Evolutionary conservation across 2,888 invertebrate genomes (phyloP).

Genomic region (Polia nebulosa): DNA sequence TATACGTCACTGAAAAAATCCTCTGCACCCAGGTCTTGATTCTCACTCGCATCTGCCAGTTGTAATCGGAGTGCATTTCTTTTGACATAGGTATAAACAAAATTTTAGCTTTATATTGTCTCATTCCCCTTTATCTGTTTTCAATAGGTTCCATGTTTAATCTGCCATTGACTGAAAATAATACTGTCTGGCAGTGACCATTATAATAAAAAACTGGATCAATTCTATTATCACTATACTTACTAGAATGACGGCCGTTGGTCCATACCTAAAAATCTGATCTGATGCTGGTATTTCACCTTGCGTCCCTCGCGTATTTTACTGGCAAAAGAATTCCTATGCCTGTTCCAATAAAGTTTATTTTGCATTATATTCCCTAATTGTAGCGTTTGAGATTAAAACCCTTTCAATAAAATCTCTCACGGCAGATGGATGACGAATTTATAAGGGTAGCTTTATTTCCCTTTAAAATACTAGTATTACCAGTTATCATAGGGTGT

Average conservation of each 20-base stretch:
- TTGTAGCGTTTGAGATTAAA: neutral
- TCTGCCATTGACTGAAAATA: constrained; percentile 3
- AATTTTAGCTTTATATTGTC: neutral
- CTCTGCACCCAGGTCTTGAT: too few species aligned
- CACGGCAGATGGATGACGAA: neutral
- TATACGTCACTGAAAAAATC: too few species aligned
- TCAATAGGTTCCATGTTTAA: neutral
- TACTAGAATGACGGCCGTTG: neutral
- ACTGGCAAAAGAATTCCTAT: neutral
- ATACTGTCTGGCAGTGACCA: neutral
- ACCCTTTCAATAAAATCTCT: neutral
- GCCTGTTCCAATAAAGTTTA: neutral
- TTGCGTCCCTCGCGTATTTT: too few species aligned
- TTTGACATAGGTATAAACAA: too few species aligned
- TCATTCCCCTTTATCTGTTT: neutral
- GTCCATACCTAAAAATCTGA: neutral
- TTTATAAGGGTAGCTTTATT: constrained; percentile 8
- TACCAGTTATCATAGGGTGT: neutral
- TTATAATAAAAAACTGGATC: constrained; percentile 1
- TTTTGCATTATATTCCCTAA: neutral
- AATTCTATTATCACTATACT: neutral
- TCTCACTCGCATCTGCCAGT: too few species aligned
- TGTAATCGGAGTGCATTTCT: too few species aligned
- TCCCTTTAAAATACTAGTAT: neutral
- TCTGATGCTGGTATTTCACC: neutral